Base-by-base conservation (phyloP, 92 coral and sea anemone genomes). In the Parazoanthus swiftii region DNA sequence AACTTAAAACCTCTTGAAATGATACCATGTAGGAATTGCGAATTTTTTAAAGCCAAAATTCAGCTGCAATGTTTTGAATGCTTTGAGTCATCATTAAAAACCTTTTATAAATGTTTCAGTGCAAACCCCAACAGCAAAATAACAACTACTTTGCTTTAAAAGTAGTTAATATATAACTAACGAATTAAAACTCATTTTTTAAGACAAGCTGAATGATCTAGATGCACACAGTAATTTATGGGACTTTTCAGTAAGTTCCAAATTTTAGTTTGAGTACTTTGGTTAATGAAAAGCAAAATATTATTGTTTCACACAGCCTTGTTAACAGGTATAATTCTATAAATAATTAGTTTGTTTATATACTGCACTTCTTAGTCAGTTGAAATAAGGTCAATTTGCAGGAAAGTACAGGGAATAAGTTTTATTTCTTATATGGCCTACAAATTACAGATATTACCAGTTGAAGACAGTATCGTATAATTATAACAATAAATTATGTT, bases 281-380 rank as follows among this genome's bases (percentile, higher is more conserved):
- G 16, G 63, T n/a, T n/a, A 25, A 50, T 23, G 59, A 20, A 29
- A 50, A 48, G 23, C 33, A 11, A 80, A 80, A 54, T 35, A 56
- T 56, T 56, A 46, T 80, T 80, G 68, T 80, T 80, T 58, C 8
- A 15, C 68, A 79, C 25, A 79, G 83, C 85, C 20, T 58, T 43
- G 39, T 36, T 80, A 56, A 80, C 85, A 80, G 85, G 85, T 80
- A 36, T 56, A 54, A 65, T 80, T 58, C 21, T 4, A 80, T 80
- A 58, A 56, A 56, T 54, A 80, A 58, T 54, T 54, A 54, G 38
- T 4, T 8, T 16, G 43, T 74, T 74, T 74, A 74, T 74, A 37
- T 26, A 72, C 35, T 38, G 44, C 6, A 6, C 9, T 77, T 42
- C 50, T 63, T 63, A 63, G 26, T 63, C 6, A 63, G 68, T 20